Evolutionary conservation across 2,113 vertebrate species (phyloP), one percentile per base, ranked within the genome.

Genomic region (Ammodytes dubius): DNA sequence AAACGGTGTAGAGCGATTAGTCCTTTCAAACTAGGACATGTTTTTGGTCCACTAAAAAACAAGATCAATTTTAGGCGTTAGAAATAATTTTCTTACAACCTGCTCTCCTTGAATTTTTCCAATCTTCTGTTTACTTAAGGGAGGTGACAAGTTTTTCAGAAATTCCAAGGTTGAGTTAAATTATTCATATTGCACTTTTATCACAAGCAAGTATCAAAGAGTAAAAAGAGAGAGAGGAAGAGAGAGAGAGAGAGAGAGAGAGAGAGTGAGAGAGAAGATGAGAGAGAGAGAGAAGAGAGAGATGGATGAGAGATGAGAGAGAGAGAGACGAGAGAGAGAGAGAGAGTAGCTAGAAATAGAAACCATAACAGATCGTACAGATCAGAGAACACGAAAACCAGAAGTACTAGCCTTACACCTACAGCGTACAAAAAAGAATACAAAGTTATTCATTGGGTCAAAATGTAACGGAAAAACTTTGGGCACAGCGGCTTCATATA

Each of bases 81-180:
- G 35, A 76, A 72, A 71, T 39, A 0, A 17, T 68, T 56, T 57
- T 47, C 58, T 35, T 53, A 74, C 53, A 53, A 61, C 45, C 60
- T 79, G 57, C 15, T 65, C 17, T 42, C 10, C 46, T 70, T 83
- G 69, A 46, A 45, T 46, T 50, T 67, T 58, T 68, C 12, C 67
- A 77, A 17, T 68, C 27, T 35, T 57, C 14, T 57, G 14, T 19
- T 19, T n/a, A 71, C 15, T 64, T 14, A n/a, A 70, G 0, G 5
- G 8, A 43, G 52, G 40, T 60, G 53, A 46, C 17, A 53, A 73
- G 47, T 8, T 60, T 27, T 56, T 45, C 11, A 69, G 57, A 52
- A 39, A 57, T 57, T 1, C 27, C 35, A 61, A 67, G 35, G 40
- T 61, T 35, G 9, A 39, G 10, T 56, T 49, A 1, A 49, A 47